Percentiles rank a stretch among this genome's conserved stretches.
Evolutionary conservation across 2,113 vertebrate genomes (phyloP).

Genomic region (Jacana jacana): DNA sequence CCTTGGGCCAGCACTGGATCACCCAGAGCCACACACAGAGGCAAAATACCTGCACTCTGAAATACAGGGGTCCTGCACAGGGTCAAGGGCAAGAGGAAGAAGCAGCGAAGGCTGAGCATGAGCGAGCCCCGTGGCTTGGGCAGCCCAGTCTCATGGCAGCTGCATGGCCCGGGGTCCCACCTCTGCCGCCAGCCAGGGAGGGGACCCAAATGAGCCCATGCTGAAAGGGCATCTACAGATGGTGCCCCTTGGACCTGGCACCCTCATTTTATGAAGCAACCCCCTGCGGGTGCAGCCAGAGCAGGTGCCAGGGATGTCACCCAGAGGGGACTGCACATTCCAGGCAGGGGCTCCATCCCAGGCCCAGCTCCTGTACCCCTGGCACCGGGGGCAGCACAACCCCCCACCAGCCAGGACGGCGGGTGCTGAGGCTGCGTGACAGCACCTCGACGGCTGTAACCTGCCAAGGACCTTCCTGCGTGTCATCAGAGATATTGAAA

Average conservation of each 20-base stretch:
- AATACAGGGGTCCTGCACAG: rapidly evolving
- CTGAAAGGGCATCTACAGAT: background rate
- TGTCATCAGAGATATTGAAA: background rate
- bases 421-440: background rate
- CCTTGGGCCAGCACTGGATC: background rate
- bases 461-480: background rate
- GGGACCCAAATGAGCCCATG: background rate
- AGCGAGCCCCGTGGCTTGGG: rapidly evolving
- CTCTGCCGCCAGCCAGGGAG: background rate
- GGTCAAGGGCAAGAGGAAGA: background rate
- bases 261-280: background rate
- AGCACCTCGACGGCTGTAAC: background rate
- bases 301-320: background rate
- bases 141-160: rapidly evolving
- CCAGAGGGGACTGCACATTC: rapidly evolving
- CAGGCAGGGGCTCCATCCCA: background rate
- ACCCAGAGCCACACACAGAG: rapidly evolving
- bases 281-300: rapidly evolving
- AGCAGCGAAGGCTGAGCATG: background rate
- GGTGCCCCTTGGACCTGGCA: background rate
- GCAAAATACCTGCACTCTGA: rapidly evolving
- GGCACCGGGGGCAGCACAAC: rapidly evolving
- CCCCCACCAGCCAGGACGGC: rapidly evolving
- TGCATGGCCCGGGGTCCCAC: rapidly evolving
- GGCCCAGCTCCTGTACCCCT: background rate